Percentiles rank a stretch among this genome's conserved stretches.
Evolutionary conservation across 2,888 invertebrate species (phyloP).

Genomic region (Falcaria lacertinaria): DNA sequence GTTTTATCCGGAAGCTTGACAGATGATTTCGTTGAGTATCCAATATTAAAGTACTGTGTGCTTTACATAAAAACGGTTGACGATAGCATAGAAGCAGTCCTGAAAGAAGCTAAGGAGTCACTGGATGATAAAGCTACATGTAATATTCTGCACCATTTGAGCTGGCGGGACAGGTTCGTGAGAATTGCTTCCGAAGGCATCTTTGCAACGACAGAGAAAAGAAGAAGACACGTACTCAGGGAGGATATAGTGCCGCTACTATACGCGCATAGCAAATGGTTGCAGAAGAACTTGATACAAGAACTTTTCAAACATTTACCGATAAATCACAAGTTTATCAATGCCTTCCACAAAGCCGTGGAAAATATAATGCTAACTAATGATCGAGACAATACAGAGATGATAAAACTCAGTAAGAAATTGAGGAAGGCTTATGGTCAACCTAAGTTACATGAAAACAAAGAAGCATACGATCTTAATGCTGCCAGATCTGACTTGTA

Average conservation of each 20-base stretch:
- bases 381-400: constrained; percentile 38
- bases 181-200: constrained; percentile 55
- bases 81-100: constrained; percentile 51
- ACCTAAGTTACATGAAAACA: constrained; percentile 51
- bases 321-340: constrained; percentile 19
- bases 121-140: constrained; percentile 58
- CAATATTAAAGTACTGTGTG: constrained; percentile 75
- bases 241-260: constrained; percentile 81
- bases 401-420: constrained; percentile 58
- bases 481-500: constrained; percentile 34
- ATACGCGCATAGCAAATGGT: constrained; percentile 86
- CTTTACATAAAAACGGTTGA: constrained; percentile 69
- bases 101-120: constrained; percentile 35
- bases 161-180: constrained; percentile 76
- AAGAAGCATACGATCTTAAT: constrained; percentile 44
- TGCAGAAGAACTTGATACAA: constrained; percentile 81
- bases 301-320: constrained; percentile 39
- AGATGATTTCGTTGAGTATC: constrained; percentile 72
- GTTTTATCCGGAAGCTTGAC: constrained; percentile 59
- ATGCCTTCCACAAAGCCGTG: constrained; percentile 28
- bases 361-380: constrained; percentile 25
- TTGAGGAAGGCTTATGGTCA: constrained; percentile 58
- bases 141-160: constrained; percentile 64
- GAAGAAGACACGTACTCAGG: constrained; percentile 51
- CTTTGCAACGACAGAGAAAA: constrained; percentile 43